phyloP scores from a whole-genome alignment of 1,140 invertebrate genomes.

The Plodia interpunctella region DNA sequence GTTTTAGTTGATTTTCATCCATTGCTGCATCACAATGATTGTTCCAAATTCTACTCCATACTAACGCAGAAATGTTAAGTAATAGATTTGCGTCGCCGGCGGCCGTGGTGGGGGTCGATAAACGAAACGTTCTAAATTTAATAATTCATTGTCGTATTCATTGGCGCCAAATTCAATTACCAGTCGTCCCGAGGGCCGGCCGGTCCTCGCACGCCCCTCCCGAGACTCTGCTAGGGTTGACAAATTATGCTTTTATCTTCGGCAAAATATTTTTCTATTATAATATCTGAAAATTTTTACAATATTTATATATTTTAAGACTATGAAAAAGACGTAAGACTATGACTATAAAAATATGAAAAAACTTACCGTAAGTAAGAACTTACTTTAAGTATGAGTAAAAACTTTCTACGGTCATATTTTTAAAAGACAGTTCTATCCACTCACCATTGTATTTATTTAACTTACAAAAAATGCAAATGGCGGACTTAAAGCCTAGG shows the following conservation, averaged over 20 bases:
- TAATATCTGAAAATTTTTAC: too few species aligned
- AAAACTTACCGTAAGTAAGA: too few species aligned
- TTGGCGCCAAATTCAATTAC: constrained; percentile 70
- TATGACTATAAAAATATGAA: too few species aligned
- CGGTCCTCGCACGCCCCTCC: constrained; percentile 13
- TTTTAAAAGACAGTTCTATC: too few species aligned
- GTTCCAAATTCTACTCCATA: background rate
- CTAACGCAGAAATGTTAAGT: constrained; percentile 15
- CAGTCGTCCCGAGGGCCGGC: constrained; percentile 34
- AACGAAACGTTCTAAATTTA: constrained; percentile 57
- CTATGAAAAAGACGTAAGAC: too few species aligned
- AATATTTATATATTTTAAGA: too few species aligned
- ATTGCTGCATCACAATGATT: constrained; percentile 9
- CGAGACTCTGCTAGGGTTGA: constrained; percentile 6
- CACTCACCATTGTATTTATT: too few species aligned
- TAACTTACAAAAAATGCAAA: too few species aligned
- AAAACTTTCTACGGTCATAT: too few species aligned
- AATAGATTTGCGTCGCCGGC: constrained; percentile 16
- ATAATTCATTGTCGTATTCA: constrained; percentile 73
- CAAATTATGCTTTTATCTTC: background rate
- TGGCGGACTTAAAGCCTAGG: background rate
- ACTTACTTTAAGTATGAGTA: too few species aligned
- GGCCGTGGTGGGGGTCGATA: constrained; percentile 2
- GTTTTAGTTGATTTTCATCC: constrained; percentile 11
- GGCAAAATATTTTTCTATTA: too few species aligned